Evolutionary conservation across 1,140 invertebrate species (phyloP).

Genomic region (Pteromalus puparum): DNA sequence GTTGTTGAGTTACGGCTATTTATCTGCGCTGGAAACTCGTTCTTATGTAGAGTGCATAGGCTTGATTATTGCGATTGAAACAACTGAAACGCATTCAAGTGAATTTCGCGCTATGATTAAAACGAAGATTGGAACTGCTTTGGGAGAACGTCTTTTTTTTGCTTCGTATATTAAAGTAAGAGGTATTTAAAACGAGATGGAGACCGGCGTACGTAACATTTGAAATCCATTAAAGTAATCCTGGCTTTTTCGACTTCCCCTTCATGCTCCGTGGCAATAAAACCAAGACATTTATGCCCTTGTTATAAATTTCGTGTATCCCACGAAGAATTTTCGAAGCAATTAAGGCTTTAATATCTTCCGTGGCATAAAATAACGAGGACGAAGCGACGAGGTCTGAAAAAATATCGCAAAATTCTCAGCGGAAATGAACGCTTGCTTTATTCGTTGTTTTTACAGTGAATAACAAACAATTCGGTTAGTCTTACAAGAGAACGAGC

Average conservation of each 20-base stretch:
- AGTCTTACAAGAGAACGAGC: no score
- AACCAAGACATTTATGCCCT: background rate
- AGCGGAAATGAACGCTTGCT: background rate
- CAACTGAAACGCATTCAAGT: no score
- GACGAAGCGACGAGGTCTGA: background rate
- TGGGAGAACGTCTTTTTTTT: no score
- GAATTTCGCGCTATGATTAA: no score
- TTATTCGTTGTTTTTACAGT: background rate
- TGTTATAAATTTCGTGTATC: constrained; percentile 1
- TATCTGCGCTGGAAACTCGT: background rate
- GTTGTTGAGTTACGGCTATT: background rate
- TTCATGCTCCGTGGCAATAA: background rate
- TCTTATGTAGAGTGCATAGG: background rate
- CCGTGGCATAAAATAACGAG: background rate
- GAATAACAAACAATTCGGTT: no score
- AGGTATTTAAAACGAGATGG: background rate
- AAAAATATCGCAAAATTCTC: background rate
- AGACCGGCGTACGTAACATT: background rate
- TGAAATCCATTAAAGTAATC: constrained; percentile 1
- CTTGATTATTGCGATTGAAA: no score
- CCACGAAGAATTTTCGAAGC: background rate
- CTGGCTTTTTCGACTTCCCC: background rate
- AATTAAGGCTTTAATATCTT: background rate
- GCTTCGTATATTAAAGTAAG: background rate
- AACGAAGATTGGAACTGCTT: background rate